These are phyloP conservation scores for Lottia scabra DNA, from an alignment of 2,888 invertebrate species.

Conservation along the genomic window DNA sequence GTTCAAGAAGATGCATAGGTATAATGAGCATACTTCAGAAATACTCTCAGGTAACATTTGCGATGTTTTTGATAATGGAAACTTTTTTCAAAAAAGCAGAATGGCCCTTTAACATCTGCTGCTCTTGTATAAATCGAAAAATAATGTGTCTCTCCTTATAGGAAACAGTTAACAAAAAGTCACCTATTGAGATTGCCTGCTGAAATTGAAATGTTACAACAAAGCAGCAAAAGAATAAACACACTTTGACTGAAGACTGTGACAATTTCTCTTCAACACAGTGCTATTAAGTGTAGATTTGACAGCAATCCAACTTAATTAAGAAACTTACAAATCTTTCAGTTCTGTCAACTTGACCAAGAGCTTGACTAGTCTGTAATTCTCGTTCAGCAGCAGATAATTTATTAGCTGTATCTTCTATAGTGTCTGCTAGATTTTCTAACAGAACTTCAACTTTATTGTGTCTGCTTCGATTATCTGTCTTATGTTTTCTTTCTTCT, in stretches of 20 bases:
- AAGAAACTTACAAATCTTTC: conserved; percentile 45
- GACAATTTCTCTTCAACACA: background rate
- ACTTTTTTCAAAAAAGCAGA: too few species aligned
- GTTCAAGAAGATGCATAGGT: too few species aligned
- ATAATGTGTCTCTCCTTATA: too few species aligned
- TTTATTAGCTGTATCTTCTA: conserved; percentile 82
- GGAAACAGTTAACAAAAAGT: too few species aligned
- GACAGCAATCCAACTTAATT: background rate
- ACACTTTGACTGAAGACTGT: background rate
- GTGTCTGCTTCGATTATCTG: conserved; percentile 32
- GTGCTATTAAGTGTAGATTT: background rate
- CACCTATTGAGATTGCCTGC: too few species aligned
- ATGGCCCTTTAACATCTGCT: too few species aligned
- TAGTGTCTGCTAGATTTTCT: conserved; percentile 52
- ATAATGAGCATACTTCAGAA: too few species aligned
- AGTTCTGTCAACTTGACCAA: conserved; percentile 75
- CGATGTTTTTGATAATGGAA: too few species aligned
- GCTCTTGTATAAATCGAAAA: too few species aligned
- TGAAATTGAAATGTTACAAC: too few species aligned
- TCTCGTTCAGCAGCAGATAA: conserved; percentile 88
- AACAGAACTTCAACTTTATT: conserved; percentile 47
- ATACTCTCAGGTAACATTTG: too few species aligned
- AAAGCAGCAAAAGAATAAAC: too few species aligned
- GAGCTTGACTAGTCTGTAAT: conserved; percentile 86
- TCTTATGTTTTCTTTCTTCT: conserved; percentile 38